A percentile compares a stretch with the other conserved stretches of the same genome.
These are phyloP conservation scores for Hydrocynus forskahlii DNA, from an alignment of 2,797 vertebrate genomes.

Conservation along the genomic window DNA sequence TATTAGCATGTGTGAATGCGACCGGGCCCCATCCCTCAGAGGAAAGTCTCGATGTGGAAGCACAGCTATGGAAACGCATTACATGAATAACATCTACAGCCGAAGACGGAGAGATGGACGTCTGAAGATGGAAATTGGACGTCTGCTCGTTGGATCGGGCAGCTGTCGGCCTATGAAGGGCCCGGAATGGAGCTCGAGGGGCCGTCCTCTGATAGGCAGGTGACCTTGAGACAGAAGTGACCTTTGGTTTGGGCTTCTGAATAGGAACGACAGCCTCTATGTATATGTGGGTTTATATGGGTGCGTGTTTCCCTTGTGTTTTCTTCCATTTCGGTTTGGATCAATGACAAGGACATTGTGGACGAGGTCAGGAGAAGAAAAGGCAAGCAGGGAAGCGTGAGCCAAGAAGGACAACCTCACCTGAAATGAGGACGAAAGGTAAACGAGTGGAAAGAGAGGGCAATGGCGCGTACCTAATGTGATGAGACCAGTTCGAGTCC, in stretches of 20 bases:
- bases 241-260: conserved; percentile 24
- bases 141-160: not conserved
- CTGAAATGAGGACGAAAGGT: conserved; percentile 10
- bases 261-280: conserved; percentile 15
- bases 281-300: conserved; percentile 11
- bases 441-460: conserved; percentile 17
- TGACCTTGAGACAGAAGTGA: not conserved
- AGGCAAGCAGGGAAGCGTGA: not conserved
- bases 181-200: not conserved
- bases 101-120: not conserved
- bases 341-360: not conserved
- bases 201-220: not conserved
- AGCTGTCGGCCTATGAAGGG: not conserved
- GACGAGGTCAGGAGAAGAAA: not conserved
- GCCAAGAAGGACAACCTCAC: conserved; percentile 7
- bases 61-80: not conserved
- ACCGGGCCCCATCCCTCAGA: conserved; percentile 25
- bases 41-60: not conserved
- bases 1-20: conserved; percentile 28
- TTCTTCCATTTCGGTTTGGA: not conserved
- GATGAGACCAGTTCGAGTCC: conserved; percentile 14
- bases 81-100: not conserved
- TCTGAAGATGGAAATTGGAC: not conserved
- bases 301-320: not conserved
- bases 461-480: conserved; percentile 36